These are phyloP conservation scores for Rapana venosa DNA, from an alignment of 2,888 invertebrate species.

Conservation along the genomic window DNA sequence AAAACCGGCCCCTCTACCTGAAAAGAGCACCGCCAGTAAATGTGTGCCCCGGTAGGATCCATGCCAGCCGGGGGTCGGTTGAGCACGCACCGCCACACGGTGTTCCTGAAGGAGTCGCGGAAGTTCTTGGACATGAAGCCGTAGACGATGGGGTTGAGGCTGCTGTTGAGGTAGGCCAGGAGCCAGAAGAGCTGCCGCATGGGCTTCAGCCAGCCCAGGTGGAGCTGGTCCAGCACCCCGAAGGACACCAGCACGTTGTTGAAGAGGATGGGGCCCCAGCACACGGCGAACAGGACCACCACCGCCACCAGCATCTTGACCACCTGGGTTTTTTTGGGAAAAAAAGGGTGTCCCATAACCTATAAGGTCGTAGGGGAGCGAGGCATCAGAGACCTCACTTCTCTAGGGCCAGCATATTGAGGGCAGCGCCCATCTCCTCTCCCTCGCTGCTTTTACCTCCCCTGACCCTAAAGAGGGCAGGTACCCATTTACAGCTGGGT, in stretches of 20 bases:
- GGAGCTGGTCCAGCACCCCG: slow-evolving; percentile 80
- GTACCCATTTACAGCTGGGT: too few relatives aligned
- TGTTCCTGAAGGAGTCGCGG: slow-evolving; percentile 79
- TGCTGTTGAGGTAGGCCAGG: slow-evolving; percentile 86
- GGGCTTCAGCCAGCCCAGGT: slow-evolving; percentile 82
- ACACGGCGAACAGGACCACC: slow-evolving; percentile 84
- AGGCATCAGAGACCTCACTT: not conserved
- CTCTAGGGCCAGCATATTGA: too few relatives aligned
- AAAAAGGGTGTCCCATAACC: too few relatives aligned
- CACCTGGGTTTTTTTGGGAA: slow-evolving; percentile 79
- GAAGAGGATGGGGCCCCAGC: slow-evolving; percentile 84
- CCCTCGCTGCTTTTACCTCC: too few relatives aligned
- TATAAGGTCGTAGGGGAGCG: not conserved
- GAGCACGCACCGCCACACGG: slow-evolving; percentile 57
- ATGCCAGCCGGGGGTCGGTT: slow-evolving; percentile 9
- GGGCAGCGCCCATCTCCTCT: too few relatives aligned
- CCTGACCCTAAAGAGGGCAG: too few relatives aligned
- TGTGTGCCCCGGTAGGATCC: not conserved
- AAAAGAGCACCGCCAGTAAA: slow-evolving; percentile 40
- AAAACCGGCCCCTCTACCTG: not conserved
- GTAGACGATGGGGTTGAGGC: slow-evolving; percentile 86
- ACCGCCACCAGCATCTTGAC: slow-evolving; percentile 87
- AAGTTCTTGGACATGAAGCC: slow-evolving; percentile 87
- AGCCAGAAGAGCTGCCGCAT: slow-evolving; percentile 83
- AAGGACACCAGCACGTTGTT: slow-evolving; percentile 85